Conservation (phyloP, 2,888 invertebrate species). For the Pollenia angustigena region DNA sequence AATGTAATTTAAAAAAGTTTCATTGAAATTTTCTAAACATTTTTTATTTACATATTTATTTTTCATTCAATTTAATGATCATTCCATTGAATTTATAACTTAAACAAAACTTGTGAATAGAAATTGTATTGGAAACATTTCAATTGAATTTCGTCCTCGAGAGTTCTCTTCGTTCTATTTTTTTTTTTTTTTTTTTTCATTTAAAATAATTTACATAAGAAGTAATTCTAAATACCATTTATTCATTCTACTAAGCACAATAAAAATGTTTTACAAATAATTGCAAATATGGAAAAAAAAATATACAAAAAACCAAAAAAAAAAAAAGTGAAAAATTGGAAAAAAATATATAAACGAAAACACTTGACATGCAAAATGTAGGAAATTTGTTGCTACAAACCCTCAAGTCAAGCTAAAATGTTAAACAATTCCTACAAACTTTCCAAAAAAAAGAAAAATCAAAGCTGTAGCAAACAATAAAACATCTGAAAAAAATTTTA, state of each 20-base stretch:
- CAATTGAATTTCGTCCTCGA: slow-evolving; percentile 21
- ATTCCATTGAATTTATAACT: not conserved
- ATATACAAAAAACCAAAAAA: not conserved
- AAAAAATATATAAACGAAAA: slow-evolving; percentile 25
- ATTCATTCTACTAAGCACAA: slow-evolving; percentile 50
- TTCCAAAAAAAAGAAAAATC: slow-evolving; percentile 24
- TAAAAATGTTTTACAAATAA: slow-evolving; percentile 59
- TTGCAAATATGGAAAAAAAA: slow-evolving; percentile 20
- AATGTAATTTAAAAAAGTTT: not conserved
- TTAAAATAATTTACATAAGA: slow-evolving; percentile 51
- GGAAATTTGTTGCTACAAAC: slow-evolving; percentile 48
- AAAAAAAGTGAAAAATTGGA: not conserved
- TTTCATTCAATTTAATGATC: not conserved
- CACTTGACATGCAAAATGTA: slow-evolving; percentile 71
- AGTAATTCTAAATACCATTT: slow-evolving; percentile 61
- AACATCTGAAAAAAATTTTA: not conserved
- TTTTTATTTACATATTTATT: not conserved
- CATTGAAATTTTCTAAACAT: not conserved
- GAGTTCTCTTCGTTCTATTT: not conserved
- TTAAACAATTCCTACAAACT: slow-evolving; percentile 61
- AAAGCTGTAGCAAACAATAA: slow-evolving; percentile 25
- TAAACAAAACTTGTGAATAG: slow-evolving; percentile 12
- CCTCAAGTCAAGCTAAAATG: slow-evolving; percentile 56
- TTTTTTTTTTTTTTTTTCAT: not conserved
- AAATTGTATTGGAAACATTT: slow-evolving; percentile 18